These are phyloP conservation scores for Allacma fusca DNA, from an alignment of 2,888 invertebrate species.

Conservation along the genomic window DNA sequence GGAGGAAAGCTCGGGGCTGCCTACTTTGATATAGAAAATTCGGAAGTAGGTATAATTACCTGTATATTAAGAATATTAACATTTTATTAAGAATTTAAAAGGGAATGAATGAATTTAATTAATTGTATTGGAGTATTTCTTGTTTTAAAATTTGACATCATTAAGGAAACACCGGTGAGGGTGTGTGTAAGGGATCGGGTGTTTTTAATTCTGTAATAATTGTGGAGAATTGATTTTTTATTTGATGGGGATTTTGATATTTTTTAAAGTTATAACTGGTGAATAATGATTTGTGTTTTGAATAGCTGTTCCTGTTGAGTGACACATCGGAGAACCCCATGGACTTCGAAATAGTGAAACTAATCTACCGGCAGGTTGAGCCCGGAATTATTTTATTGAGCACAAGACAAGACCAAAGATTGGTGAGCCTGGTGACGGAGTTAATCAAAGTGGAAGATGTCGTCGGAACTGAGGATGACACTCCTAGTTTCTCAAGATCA, in stretches of 20 bases:
- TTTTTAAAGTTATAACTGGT: too few relatives aligned
- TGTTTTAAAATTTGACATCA: slow-evolving; percentile 22
- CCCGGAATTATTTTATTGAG: slow-evolving; percentile 66
- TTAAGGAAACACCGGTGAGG: too few relatives aligned
- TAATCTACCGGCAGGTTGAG: slow-evolving; percentile 70
- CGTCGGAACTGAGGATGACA: too few relatives aligned
- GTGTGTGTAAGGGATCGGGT: too few relatives aligned
- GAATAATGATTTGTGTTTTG: slow-evolving; percentile 50
- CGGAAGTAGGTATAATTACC: slow-evolving; percentile 68
- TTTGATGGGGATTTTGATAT: neutral
- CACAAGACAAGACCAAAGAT: slow-evolving; percentile 48
- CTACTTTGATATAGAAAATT: slow-evolving; percentile 73
- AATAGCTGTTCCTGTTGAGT: slow-evolving; percentile 72
- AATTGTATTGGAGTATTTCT: too few relatives aligned
- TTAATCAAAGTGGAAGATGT: slow-evolving; percentile 43
- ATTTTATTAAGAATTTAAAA: too few relatives aligned
- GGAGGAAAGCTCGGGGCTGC: slow-evolving; percentile 77
- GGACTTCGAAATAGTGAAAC: slow-evolving; percentile 70
- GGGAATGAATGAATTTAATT: too few relatives aligned
- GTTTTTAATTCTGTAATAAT: too few relatives aligned
- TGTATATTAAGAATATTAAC: too few relatives aligned
- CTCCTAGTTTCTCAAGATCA: neutral
- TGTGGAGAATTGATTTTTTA: too few relatives aligned
- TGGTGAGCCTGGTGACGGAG: slow-evolving; percentile 42
- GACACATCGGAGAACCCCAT: slow-evolving; percentile 73